Conservation (phyloP, 1,140 invertebrate species). For the Ips nitidus region DNA sequence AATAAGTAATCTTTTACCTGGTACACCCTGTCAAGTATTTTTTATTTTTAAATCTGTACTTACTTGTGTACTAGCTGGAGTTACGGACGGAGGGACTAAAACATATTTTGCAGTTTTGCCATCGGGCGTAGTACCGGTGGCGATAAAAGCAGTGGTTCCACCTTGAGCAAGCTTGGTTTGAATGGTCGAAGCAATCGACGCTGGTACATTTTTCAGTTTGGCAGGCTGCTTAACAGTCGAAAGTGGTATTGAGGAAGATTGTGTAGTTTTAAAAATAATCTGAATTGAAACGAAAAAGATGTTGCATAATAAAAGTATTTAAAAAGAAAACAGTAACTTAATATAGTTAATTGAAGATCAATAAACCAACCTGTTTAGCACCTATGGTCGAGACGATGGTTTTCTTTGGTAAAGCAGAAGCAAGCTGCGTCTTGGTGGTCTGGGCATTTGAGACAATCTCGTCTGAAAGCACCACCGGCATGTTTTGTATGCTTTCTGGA, state of each 20-base stretch:
- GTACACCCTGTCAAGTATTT: too few relatives aligned
- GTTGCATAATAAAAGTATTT: background rate
- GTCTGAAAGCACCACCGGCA: conserved; percentile 61
- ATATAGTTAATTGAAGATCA: background rate
- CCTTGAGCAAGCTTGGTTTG: conserved; percentile 18
- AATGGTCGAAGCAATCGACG: background rate
- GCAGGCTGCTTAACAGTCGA: background rate
- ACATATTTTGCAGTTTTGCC: conserved; percentile 62
- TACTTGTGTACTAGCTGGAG: conserved; percentile 13
- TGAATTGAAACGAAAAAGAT: conserved; percentile 4
- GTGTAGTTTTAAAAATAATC: conserved; percentile 28
- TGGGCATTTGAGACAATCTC: background rate
- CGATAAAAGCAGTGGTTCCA: conserved; percentile 15
- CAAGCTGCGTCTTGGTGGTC: background rate
- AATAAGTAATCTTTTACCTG: too few relatives aligned
- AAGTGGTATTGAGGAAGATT: conserved; percentile 2
- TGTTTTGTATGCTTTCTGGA: conserved; percentile 63
- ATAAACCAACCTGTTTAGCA: conserved; percentile 10
- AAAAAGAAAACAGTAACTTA: background rate
- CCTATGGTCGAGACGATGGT: background rate
- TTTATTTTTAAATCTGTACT: background rate
- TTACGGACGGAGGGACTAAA: conserved; percentile 54
- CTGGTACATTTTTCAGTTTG: conserved; percentile 10
- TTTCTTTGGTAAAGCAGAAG: conserved; percentile 14
- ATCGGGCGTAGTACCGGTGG: conserved; percentile 36